Percentiles rank a stretch among this genome's conserved stretches.
Conservation (phyloP, 2,113 vertebrate genomes). For the Psilopsiagon aymara region DNA sequence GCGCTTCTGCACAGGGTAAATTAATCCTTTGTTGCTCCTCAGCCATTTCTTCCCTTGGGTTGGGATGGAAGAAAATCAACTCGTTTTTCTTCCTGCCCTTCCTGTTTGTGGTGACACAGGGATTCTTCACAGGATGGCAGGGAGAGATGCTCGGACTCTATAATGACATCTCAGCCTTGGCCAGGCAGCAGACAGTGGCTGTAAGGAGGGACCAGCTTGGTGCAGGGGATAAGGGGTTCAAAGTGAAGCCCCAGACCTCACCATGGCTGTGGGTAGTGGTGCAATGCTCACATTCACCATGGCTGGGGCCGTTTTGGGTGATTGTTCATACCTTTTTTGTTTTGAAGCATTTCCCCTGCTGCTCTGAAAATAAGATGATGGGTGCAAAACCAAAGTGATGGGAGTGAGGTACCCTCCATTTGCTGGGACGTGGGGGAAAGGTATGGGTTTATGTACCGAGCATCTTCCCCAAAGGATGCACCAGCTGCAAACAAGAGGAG, state of each 20-base stretch:
- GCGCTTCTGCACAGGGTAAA: neutral
- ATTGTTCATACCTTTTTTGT: rapidly evolving
- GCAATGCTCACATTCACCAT: no score
- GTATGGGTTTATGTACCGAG: neutral
- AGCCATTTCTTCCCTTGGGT: neutral
- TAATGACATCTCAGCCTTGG: neutral
- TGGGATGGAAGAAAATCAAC: conserved; percentile 6
- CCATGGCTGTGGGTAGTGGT: rapidly evolving
- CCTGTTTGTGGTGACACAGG: neutral
- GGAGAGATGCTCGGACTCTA: neutral
- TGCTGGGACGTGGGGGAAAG: neutral
- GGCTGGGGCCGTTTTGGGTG: rapidly evolving
- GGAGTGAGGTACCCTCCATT: neutral
- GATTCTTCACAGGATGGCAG: neutral
- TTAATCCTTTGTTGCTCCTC: conserved; percentile 59
- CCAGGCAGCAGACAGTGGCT: neutral
- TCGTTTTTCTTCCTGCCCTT: conserved; percentile 30
- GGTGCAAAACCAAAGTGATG: neutral
- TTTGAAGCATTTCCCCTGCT: neutral
- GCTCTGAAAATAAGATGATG: neutral
- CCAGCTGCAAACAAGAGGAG: neutral
- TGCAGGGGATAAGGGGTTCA: neutral
- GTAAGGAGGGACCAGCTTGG: rapidly evolving
- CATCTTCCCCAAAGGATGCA: neutral
- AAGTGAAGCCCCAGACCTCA: rapidly evolving